phyloP scores from a whole-genome alignment of 1,140 invertebrate species.

The Neuroterus valhalla region DNA sequence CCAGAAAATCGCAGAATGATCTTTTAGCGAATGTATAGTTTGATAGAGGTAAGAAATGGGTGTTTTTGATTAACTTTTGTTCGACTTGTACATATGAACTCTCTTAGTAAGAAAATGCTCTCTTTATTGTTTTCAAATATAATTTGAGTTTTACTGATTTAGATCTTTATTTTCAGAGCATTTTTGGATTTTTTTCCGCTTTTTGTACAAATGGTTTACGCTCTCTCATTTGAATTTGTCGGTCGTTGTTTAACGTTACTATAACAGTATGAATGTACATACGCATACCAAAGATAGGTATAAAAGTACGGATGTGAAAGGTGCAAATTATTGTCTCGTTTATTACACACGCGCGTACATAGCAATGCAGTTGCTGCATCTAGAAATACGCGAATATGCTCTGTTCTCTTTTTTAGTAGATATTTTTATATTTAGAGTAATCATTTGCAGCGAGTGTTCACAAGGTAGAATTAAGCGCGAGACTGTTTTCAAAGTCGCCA shows the following conservation, averaged over 20 bases:
- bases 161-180: not conserved
- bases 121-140: not conserved
- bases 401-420: constrained; percentile 22
- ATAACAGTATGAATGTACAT: constrained; percentile 4
- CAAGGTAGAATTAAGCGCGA: constrained; percentile 11
- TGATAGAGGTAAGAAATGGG: not conserved
- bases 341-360: constrained; percentile 27
- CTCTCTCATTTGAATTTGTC: not conserved
- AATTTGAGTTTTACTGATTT: not conserved
- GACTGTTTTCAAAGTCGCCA: constrained; percentile 5
- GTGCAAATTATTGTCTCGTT: constrained; percentile 15
- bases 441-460: constrained; percentile 26
- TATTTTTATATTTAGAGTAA: constrained; percentile 26
- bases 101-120: constrained; percentile 6
- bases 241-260: not conserved
- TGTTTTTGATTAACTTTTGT: not conserved
- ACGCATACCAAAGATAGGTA: constrained; percentile 18
- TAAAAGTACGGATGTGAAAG: constrained; percentile 16
- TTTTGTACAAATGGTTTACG: constrained; percentile 26
- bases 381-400: not conserved
- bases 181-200: not conserved
- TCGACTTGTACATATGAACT: constrained; percentile 22
- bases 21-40: not conserved
- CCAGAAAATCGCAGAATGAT: not conserved
- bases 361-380: not conserved